A percentile compares a stretch with the other conserved stretches of the same genome.
These are phyloP conservation scores for Gryon sp. DNA, from an alignment of 1,140 invertebrate genomes.

Conservation along the genomic window DNA sequence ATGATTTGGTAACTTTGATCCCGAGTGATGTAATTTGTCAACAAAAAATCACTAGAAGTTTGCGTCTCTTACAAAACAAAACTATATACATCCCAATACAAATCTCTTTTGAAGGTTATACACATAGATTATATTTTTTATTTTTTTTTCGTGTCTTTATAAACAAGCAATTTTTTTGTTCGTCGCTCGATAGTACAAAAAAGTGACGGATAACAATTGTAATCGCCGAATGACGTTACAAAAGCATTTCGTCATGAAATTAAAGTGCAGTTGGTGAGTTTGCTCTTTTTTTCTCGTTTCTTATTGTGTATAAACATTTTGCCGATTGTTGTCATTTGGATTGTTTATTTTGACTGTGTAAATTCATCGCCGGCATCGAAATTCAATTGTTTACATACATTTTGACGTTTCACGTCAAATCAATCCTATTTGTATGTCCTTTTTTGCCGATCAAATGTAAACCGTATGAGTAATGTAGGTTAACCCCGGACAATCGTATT, in stretches of 20 bases:
- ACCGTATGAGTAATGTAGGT: no score
- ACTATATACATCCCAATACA: no score
- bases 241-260: constrained; percentile 7
- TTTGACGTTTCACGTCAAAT: constrained; percentile 5
- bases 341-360: constrained; percentile 8
- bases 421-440: not conserved
- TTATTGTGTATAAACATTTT: constrained; percentile 38
- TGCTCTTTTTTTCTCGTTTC: not conserved
- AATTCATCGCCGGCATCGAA: not conserved
- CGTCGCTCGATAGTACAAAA: not conserved
- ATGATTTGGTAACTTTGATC: no score
- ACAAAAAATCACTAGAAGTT: no score
- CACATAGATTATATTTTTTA: not conserved
- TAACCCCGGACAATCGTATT: no score
- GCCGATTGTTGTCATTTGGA: constrained; percentile 6
- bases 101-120: not conserved
- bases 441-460: not conserved
- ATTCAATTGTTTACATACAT: not conserved
- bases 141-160: not conserved
- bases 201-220: not conserved
- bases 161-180: not conserved
- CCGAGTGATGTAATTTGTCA: no score
- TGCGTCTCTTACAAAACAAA: no score
- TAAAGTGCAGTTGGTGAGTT: constrained; percentile 34
- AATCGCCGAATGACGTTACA: not conserved